phyloP scores from a whole-genome alignment of 1,140 invertebrate genomes.

The Scaptomyza pallida region DNA sequence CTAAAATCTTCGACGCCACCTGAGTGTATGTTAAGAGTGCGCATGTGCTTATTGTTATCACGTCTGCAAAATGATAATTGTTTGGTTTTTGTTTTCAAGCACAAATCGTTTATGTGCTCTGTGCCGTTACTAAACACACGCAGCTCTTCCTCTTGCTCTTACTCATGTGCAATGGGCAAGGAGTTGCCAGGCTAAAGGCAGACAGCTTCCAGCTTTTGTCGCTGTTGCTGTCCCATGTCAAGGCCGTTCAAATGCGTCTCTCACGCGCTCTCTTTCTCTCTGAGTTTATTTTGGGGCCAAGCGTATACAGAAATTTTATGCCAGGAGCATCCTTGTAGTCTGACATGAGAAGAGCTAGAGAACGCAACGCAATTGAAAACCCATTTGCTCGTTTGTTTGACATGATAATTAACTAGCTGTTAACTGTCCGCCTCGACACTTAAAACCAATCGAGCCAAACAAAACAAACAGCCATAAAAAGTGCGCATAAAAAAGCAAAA shows the following conservation, averaged over 20 bases:
- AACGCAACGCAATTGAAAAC: not conserved
- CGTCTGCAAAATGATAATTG: slow-evolving; percentile 30
- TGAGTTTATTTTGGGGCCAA: not conserved
- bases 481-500: slow-evolving; percentile 38
- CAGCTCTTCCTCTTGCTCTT: not conserved
- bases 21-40: slow-evolving; percentile 13
- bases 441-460: slow-evolving; percentile 18
- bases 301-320: not conserved
- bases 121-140: slow-evolving; percentile 15
- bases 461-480: slow-evolving; percentile 43
- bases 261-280: not conserved
- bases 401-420: slow-evolving; percentile 1
- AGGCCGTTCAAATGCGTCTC: slow-evolving; percentile 45
- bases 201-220: slow-evolving; percentile 25
- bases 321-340: not conserved
- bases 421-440: slow-evolving; percentile 7
- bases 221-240: slow-evolving; percentile 38
- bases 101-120: slow-evolving; percentile 12
- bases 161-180: not conserved
- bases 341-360: not conserved
- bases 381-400: not conserved
- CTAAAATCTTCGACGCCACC: slow-evolving; percentile 18
- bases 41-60: slow-evolving; percentile 42
- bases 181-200: slow-evolving; percentile 6
- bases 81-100: slow-evolving; percentile 23